phyloP scores from a whole-genome alignment of 2,113 vertebrate species.

The Ochotona princeps region DNA sequence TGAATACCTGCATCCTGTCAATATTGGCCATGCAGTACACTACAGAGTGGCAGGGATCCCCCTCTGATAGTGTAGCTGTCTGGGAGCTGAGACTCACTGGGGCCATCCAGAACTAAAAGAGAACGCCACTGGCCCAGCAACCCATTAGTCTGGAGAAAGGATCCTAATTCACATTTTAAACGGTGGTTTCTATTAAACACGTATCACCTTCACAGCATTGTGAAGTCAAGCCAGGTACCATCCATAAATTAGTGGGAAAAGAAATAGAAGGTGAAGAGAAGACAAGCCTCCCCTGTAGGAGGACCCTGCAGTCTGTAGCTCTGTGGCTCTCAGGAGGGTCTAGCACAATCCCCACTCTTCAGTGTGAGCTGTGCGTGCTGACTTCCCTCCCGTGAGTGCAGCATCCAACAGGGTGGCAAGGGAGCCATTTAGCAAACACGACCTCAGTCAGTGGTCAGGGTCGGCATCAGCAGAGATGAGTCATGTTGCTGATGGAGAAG shows the following conservation, averaged over 20 bases:
- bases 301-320: not conserved
- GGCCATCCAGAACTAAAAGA: not conserved
- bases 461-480: too few relatives aligned
- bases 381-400: not conserved
- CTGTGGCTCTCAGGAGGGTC: not conserved
- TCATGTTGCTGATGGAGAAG: not conserved
- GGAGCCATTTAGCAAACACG: not conserved
- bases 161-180: not conserved
- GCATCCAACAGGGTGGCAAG: not conserved
- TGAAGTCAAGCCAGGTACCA: not conserved
- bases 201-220: not conserved
- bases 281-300: not conserved
- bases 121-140: not conserved
- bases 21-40: not conserved
- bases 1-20: not conserved
- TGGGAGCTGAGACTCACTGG: not conserved
- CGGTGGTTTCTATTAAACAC: not conserved
- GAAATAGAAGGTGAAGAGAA: not conserved
- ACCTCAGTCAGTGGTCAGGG: not conserved
- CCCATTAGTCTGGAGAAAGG: not conserved
- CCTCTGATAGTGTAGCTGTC: not conserved
- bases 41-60: not conserved
- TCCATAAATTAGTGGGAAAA: not conserved
- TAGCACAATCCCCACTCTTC: not conserved
- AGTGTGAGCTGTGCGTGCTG: fast-evolving